Conservation (phyloP, 2,888 invertebrate genomes). For the Craniophora ligustri region DNA sequence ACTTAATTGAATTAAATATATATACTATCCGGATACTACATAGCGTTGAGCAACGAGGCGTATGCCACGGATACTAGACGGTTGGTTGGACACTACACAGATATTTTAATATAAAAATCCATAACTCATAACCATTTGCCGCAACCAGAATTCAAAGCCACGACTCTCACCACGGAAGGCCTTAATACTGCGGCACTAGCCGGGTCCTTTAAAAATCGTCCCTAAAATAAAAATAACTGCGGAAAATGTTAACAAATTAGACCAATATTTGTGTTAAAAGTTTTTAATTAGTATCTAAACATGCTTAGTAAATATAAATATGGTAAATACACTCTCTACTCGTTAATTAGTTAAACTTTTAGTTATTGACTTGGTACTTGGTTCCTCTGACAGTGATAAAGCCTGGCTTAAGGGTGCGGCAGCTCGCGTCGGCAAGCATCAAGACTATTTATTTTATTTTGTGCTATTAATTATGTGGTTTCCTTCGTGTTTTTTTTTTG, state of each 20-base stretch:
- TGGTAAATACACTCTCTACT: constrained; percentile 49
- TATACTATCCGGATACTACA: no score
- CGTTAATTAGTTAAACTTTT: constrained; percentile 70
- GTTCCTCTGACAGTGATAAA: constrained; percentile 60
- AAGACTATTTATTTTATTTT: constrained; percentile 33
- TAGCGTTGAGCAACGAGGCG: no score
- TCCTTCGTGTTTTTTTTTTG: constrained; percentile 3
- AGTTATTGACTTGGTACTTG: constrained; percentile 67
- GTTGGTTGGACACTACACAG: no score
- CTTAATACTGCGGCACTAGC: no score
- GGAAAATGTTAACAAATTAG: constrained; percentile 21
- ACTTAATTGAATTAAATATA: no score
- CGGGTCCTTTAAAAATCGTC: not conserved
- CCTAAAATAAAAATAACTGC: not conserved
- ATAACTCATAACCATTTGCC: no score
- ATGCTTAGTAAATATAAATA: constrained; percentile 64
- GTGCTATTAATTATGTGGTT: constrained; percentile 21
- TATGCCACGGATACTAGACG: no score
- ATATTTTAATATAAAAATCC: no score
- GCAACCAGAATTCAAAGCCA: no score
- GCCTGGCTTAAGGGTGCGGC: constrained; percentile 28
- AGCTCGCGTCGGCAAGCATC: constrained; percentile 13
- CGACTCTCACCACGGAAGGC: no score
- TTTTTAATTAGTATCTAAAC: constrained; percentile 69
- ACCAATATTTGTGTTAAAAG: constrained; percentile 33